Evolutionary conservation across 2,888 invertebrate genomes (phyloP).

Genomic region (Clistopyga incitator): DNA sequence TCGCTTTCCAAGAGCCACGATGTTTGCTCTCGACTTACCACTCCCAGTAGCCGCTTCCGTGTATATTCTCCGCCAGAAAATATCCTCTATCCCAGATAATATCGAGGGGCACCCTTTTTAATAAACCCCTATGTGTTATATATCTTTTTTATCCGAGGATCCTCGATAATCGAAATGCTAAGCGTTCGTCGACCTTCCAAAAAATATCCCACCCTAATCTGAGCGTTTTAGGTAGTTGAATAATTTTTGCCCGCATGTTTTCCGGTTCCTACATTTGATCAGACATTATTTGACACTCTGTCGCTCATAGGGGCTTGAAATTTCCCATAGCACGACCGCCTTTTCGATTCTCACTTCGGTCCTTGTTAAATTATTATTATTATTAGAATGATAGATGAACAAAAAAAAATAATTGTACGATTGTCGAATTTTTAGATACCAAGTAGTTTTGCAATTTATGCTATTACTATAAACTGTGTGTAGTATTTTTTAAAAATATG

Average conservation of each 20-base stretch:
- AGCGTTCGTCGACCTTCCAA: constrained; percentile 7
- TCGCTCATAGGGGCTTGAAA: background rate
- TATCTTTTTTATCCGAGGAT: constrained; percentile 1
- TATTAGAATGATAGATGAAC: no score
- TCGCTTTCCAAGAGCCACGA: constrained; percentile 47
- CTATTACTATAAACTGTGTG: no score
- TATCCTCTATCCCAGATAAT: constrained; percentile 26
- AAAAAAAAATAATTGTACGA: no score
- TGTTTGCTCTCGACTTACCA: constrained; percentile 59
- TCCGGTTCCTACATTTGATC: background rate
- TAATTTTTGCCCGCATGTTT: constrained; percentile 13
- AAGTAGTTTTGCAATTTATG: no score
- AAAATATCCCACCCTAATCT: background rate
- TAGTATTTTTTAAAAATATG: no score
- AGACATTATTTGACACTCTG: background rate
- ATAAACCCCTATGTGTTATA: constrained; percentile 5
- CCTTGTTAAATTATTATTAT: no score
- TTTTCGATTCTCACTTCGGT: background rate
- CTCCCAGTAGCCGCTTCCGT: constrained; percentile 12
- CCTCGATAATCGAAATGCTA: constrained; percentile 1
- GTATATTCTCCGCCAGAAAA: constrained; percentile 24
- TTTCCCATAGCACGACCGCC: background rate
- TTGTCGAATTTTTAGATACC: no score
- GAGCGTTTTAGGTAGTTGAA: background rate
- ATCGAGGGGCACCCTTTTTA: constrained; percentile 34